Base-by-base conservation (phyloP, 2,113 vertebrate species). In the Abramis brama region DNA sequence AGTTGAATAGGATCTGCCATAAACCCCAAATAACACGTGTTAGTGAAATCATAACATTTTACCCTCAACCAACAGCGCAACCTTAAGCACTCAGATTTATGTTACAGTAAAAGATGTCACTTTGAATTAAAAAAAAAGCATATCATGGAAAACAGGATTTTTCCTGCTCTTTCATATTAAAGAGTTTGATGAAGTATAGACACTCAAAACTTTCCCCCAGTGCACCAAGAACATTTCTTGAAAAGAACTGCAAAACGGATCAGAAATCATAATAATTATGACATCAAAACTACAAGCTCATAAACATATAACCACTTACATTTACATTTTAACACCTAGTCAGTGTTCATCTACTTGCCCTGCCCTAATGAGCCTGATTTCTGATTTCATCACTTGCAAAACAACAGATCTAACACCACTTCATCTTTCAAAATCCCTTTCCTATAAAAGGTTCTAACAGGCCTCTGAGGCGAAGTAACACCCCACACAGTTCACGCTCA, bases 381-480 rank as follows among this genome's bases (percentile, higher is more conserved):
- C 21, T 9, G 5, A 39, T 39, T 23, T 39, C 19, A 33, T 36
- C 30, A 33, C 64, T 68, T 6, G 13, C 11, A 64, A 64, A 68
- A 66, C 2, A 36, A 39, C 4, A 23, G 21, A 12, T 43, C 68
- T 43, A 39, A 1, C 21, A 74, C 39, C 43, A 47, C 39, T 73
- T 73, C 39, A 73, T 9, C 39, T 74, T 45, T 55, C 47, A 19
- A 77, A 50, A 50, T 0, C 45, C 17, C 45, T 25, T 19, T 2
- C n/a, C 27, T 78, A 57, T 78, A 78, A 78, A 55, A 33, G 6
- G 8, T 8, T 10, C 27, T 74, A 6, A 78, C 25, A 36, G 27
- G 75, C 10, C 75, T 57, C 50, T 33, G 45, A 33, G 75, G 50
- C 57, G 75, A 78, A 52, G 74, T 19, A 76, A 76, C 74, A 52